These are phyloP conservation scores for Drosophila setifemur DNA, from an alignment of 1,140 invertebrate genomes.

Conservation along the genomic window DNA sequence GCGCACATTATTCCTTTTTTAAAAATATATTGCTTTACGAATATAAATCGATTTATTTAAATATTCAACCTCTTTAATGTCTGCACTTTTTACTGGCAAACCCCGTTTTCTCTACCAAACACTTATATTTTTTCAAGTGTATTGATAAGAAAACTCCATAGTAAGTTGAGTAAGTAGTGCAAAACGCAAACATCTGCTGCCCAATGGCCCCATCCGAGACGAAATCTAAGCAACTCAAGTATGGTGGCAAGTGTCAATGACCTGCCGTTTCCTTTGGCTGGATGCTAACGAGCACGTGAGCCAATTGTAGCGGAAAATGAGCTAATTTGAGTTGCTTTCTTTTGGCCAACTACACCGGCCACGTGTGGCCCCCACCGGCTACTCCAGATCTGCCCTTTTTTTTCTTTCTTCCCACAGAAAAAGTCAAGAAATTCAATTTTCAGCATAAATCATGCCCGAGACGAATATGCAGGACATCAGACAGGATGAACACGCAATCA, in stretches of 20 bases:
- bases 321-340: conserved; percentile 63
- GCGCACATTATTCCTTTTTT: too few species aligned
- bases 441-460: conserved; percentile 69
- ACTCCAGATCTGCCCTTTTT: not conserved
- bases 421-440: conserved; percentile 79
- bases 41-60: too few species aligned
- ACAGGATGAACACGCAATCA: conserved; percentile 68
- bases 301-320: conserved; percentile 74
- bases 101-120: too few species aligned
- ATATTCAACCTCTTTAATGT: too few species aligned
- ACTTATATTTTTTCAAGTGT: not conserved
- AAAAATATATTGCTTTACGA: too few species aligned
- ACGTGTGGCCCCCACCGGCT: conserved; percentile 46
- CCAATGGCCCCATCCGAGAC: conserved; percentile 14
- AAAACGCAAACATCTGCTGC: conserved; percentile 75
- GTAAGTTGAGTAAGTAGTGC: conserved; percentile 30
- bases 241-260: conserved; percentile 54
- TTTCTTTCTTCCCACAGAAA: not conserved
- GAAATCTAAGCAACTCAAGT: not conserved
- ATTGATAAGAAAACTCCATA: conserved; percentile 21
- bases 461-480: conserved; percentile 19
- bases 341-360: conserved; percentile 30
- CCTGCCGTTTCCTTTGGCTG: conserved; percentile 29
- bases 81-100: not conserved
- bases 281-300: conserved; percentile 74